Percentiles rank a stretch among this genome's conserved stretches.
Conservation (phyloP, 2,797 vertebrate genomes). For the Chaunax sp. region DNA sequence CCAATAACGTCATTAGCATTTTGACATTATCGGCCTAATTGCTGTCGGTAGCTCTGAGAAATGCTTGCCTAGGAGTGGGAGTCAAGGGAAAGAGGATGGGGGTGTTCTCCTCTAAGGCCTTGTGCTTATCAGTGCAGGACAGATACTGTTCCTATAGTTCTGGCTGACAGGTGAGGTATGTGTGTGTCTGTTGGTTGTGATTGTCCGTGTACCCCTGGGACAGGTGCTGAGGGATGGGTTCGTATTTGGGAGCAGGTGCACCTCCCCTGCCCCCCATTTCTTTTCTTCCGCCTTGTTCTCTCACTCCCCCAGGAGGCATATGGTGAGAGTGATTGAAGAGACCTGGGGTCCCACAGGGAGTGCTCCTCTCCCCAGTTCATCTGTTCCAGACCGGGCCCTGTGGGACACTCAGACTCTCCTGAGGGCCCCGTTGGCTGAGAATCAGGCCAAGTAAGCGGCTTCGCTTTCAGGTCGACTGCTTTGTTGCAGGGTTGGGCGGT, state of each 20-base stretch:
- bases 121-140: constrained; percentile 76
- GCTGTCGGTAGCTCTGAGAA: constrained; percentile 59
- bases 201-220: constrained; percentile 68
- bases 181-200: constrained; percentile 40
- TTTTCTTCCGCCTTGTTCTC: constrained; percentile 57
- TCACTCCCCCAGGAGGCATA: constrained; percentile 74
- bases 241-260: constrained; percentile 75
- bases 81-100: constrained; percentile 8
- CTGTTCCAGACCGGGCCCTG: constrained; percentile 76
- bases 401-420: constrained; percentile 65
- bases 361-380: constrained; percentile 75
- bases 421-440: constrained; percentile 68
- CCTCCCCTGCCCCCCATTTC: constrained; percentile 36
- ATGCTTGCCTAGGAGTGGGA: constrained; percentile 47
- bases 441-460: constrained; percentile 64
- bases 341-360: constrained; percentile 67
- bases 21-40: constrained; percentile 70
- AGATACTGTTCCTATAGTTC: constrained; percentile 69
- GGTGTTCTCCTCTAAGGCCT: constrained; percentile 56
- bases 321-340: constrained; percentile 80
- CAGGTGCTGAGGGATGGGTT: constrained; percentile 75
- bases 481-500: constrained; percentile 62
- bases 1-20: constrained; percentile 70
- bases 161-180: constrained; percentile 68
- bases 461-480: constrained; percentile 70